A percentile compares a stretch with the other conserved stretches of the same genome.
Evolutionary conservation across 2,797 vertebrate genomes (phyloP).

Genomic region (Urosaurus nigricauda): DNA sequence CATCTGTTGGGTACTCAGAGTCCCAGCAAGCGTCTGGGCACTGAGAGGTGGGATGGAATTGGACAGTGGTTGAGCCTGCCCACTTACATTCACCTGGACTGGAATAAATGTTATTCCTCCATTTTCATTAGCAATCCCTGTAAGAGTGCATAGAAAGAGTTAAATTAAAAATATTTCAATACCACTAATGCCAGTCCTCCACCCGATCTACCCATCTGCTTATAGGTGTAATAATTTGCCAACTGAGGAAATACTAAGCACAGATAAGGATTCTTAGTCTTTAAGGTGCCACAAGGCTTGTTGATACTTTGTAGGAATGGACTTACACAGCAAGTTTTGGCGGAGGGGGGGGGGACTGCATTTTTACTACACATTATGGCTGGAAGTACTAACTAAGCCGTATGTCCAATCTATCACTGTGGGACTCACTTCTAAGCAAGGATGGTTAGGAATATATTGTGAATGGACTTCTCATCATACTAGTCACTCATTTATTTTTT

Average conservation of each 20-base stretch:
- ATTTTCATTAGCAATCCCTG: conserved; percentile 92
- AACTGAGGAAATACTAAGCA: too few species aligned
- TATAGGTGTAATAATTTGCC: not conserved
- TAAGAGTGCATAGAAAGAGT: not conserved
- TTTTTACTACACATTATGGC: not conserved
- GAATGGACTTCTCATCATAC: not conserved
- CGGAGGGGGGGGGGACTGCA: too few species aligned
- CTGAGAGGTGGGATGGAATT: conserved; percentile 81
- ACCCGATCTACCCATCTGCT: not conserved
- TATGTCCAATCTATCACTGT: too few species aligned
- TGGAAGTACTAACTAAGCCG: too few species aligned
- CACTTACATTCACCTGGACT: conserved; percentile 86
- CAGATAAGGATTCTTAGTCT: too few species aligned
- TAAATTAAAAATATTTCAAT: not conserved
- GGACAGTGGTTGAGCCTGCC: conserved; percentile 81
- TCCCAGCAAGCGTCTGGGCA: conserved; percentile 80
- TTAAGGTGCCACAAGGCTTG: too few species aligned
- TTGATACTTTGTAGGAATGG: too few species aligned
- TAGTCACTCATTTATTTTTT: too few species aligned
- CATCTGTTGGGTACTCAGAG: conserved; percentile 80
- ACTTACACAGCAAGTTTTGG: not conserved
- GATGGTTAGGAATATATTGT: not conserved
- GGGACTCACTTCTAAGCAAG: not conserved
- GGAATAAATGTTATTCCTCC: conserved; percentile 93
- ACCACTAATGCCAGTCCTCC: not conserved